Evolutionary conservation across 2,113 vertebrate genomes (phyloP).

Genomic region (Percina caprodes): DNA sequence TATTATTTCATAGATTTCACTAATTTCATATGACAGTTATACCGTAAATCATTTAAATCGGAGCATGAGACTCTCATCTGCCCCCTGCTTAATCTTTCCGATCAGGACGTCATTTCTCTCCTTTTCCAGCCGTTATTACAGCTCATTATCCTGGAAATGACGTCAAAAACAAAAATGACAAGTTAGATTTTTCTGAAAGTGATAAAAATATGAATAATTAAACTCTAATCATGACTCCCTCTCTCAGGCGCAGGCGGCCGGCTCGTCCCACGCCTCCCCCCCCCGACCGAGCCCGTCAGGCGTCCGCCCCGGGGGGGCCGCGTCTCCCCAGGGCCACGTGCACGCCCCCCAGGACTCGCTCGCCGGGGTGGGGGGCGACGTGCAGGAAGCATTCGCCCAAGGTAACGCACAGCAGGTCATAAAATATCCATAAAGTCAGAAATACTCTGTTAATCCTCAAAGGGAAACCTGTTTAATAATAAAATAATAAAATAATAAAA

Average conservation of each 20-base stretch:
- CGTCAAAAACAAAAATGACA: constrained; percentile 6
- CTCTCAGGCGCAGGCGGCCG: constrained; percentile 89
- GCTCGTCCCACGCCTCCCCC: constrained; percentile 90
- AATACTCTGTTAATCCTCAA: too few species aligned
- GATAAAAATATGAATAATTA: too few species aligned
- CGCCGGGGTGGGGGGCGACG: constrained; percentile 87
- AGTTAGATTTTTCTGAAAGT: background rate
- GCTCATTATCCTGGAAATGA: too few species aligned
- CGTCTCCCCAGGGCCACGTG: constrained; percentile 82
- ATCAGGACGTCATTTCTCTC: background rate
- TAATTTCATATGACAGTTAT: too few species aligned
- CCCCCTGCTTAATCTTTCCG: background rate
- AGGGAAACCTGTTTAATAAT: too few species aligned
- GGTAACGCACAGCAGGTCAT: constrained; percentile 80
- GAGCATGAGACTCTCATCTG: too few species aligned
- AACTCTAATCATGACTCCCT: too few species aligned
- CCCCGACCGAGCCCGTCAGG: constrained; percentile 86
- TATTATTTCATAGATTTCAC: too few species aligned
- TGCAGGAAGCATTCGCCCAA: constrained; percentile 92
- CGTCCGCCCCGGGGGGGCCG: constrained; percentile 85
- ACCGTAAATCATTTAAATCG: too few species aligned
- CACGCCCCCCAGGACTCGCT: constrained; percentile 88
- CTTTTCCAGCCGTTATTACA: constrained; percentile 1
- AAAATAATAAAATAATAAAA: too few species aligned
- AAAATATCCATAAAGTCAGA: too few species aligned